Percentiles rank a stretch among this genome's conserved stretches.
phyloP scores from a whole-genome alignment of 1,140 invertebrate genomes.

The Battus philenor region DNA sequence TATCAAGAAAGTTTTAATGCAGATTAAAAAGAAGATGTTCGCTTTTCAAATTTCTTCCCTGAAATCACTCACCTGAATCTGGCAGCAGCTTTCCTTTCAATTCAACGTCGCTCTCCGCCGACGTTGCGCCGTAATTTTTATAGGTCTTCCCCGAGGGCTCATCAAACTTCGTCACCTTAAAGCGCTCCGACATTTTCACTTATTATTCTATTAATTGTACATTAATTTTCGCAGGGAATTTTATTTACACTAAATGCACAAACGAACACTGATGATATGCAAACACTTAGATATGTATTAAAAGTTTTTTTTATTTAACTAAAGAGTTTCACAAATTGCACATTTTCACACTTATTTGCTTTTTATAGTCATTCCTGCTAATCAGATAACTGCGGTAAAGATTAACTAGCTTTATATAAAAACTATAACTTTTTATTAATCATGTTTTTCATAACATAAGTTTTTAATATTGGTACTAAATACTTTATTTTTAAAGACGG shows the following conservation, averaged over 20 bases:
- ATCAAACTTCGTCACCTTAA: constrained; percentile 73
- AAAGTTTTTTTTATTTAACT: too few relatives aligned
- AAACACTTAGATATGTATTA: constrained; percentile 10
- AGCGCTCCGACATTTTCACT: constrained; percentile 71
- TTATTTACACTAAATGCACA: constrained; percentile 16
- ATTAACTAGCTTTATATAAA: too few relatives aligned
- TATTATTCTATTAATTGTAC: constrained; percentile 13
- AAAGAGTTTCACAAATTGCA: too few relatives aligned
- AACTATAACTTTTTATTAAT: too few relatives aligned
- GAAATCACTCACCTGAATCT: constrained; percentile 48
- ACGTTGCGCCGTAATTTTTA: constrained; percentile 73
- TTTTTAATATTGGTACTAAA: too few relatives aligned
- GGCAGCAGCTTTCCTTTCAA: constrained; percentile 60
- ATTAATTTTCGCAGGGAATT: constrained; percentile 17
- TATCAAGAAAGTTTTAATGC: too few relatives aligned
- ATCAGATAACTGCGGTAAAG: too few relatives aligned
- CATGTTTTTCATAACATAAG: too few relatives aligned
- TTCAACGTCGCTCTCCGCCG: constrained; percentile 59
- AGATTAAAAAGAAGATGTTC: too few relatives aligned
- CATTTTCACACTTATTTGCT: neutral
- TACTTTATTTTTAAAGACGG: too few relatives aligned
- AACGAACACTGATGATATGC: constrained; percentile 6
- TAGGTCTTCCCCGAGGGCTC: constrained; percentile 64
- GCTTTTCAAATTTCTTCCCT: too few relatives aligned
- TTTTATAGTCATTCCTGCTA: too few relatives aligned